Base-by-base conservation (phyloP, 2,888 invertebrate species). In the Chorisops tibialis region DNA sequence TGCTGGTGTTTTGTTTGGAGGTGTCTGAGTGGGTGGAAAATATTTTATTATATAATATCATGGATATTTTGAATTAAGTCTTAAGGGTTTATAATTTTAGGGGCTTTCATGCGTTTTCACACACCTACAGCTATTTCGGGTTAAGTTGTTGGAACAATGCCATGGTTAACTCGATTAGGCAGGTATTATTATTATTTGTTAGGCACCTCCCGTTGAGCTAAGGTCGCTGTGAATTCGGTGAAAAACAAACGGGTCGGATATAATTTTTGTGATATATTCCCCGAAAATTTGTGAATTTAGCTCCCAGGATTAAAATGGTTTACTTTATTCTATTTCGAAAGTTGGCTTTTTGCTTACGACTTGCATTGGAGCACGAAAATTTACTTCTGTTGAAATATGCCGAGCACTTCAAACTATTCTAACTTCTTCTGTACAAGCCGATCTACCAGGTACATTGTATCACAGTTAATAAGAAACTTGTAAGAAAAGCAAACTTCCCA, bases 21-120 rank as follows among this genome's bases (percentile, higher is more conserved):
- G 30, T 30, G 30, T 2, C n/a, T n/a, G n/a, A n/a, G n/a, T n/a
- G n/a, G n/a, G 30, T 2, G 9, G 30, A 30, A 24, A 30, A 9
- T 30, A n/a, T n/a, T n/a, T 30, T 7, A 5, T 30, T 30, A 30
- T 30, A 30, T 30, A 30, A 9, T 24, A 18, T 30, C 24, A 35
- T 2, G 43, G 43, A 41, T 21, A 41, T 21, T 6, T 39, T 22
- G 18, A 43, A 11, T 43, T 30, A 56, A n/a, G n/a, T 56, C 45
- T 56, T 16, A 12, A 6, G 16, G 30, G 43, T 43, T 43, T 24
- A 56, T 56, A 35, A 45, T 19, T 56, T 56, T 12, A 14, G 43
- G 24, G 43, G 43, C 45, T 56, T 56, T 56, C 35, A 45, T 56
- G 43, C 16, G 43, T n/a, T n/a, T n/a, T n/a, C n/a, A 43, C 43